Evolutionary conservation across 2,888 invertebrate genomes (phyloP).

Genomic region (Alviniconcha strummeri): DNA sequence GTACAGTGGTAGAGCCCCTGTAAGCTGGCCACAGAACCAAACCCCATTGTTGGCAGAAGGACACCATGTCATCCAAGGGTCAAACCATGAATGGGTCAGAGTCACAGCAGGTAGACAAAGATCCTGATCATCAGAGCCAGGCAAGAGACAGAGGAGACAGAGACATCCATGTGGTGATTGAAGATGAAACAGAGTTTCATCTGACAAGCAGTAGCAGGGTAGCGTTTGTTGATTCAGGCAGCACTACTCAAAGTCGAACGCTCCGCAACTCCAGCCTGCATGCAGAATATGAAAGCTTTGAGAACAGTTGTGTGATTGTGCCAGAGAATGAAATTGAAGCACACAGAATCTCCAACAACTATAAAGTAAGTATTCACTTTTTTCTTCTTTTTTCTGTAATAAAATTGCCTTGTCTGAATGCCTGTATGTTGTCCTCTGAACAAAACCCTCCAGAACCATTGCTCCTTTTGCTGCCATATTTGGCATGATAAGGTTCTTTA

Average conservation of each 20-base stretch:
- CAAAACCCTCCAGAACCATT: too few relatives aligned
- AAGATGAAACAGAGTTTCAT: slow-evolving; percentile 20
- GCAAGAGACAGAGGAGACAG: background rate
- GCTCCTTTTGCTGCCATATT: too few relatives aligned
- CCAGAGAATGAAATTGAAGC: slow-evolving; percentile 68
- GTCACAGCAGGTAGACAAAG: background rate
- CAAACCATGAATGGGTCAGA: background rate
- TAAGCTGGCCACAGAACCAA: too few relatives aligned
- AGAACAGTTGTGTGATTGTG: slow-evolving; percentile 32
- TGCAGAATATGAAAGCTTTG: slow-evolving; percentile 20
- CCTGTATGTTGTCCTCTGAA: too few relatives aligned
- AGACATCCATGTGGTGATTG: slow-evolving; percentile 20
- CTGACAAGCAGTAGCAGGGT: background rate
- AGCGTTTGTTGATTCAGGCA: background rate
- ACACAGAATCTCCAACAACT: slow-evolving; percentile 64
- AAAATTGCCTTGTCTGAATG: too few relatives aligned
- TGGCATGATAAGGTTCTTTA: too few relatives aligned
- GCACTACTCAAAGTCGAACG: too few relatives aligned
- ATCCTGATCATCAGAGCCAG: background rate
- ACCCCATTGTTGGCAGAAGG: too few relatives aligned
- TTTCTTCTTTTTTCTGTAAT: background rate
- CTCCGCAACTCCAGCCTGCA: background rate
- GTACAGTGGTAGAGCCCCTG: too few relatives aligned
- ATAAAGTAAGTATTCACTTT: slow-evolving; percentile 51
- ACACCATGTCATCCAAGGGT: background rate